A percentile compares a stretch with the other conserved stretches of the same genome.
These are phyloP conservation scores for Microdon myrmicae DNA, from an alignment of 2,888 invertebrate genomes.

Conservation along the genomic window DNA sequence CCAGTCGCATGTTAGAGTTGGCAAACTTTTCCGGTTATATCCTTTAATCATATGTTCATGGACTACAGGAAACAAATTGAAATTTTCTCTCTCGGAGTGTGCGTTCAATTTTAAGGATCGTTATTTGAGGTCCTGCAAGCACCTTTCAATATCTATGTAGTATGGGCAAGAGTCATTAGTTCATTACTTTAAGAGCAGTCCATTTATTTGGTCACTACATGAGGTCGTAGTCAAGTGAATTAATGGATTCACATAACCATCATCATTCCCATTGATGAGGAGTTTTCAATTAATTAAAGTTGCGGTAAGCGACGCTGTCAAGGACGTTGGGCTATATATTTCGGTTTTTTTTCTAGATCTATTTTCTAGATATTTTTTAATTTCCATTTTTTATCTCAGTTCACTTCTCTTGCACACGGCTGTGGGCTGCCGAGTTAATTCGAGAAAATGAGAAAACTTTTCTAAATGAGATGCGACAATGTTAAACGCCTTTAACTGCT, in stretches of 20 bases:
- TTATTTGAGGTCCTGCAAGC: neutral
- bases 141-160: too few species aligned
- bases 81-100: constrained; percentile 23
- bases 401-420: too few species aligned
- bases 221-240: constrained; percentile 23
- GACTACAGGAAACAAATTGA: constrained; percentile 34
- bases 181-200: constrained; percentile 3
- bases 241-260: constrained; percentile 38
- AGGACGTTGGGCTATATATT: too few species aligned
- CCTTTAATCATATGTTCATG: constrained; percentile 43
- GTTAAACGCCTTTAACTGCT: too few species aligned
- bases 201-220: constrained; percentile 1
- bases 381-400: too few species aligned
- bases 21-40: constrained; percentile 42
- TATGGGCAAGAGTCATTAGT: too few species aligned
- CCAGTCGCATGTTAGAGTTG: constrained; percentile 10
- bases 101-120: constrained; percentile 1
- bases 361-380: too few species aligned
- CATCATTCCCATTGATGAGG: constrained; percentile 20
- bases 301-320: constrained; percentile 20
- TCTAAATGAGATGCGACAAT: too few species aligned
- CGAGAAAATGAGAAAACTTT: too few species aligned
- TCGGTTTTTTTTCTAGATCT: too few species aligned
- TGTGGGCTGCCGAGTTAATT: too few species aligned
- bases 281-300: constrained; percentile 31